These are phyloP conservation scores for Loris lydekkerianus DNA, from an alignment of 2,797 vertebrate genomes.

Conservation along the genomic window DNA sequence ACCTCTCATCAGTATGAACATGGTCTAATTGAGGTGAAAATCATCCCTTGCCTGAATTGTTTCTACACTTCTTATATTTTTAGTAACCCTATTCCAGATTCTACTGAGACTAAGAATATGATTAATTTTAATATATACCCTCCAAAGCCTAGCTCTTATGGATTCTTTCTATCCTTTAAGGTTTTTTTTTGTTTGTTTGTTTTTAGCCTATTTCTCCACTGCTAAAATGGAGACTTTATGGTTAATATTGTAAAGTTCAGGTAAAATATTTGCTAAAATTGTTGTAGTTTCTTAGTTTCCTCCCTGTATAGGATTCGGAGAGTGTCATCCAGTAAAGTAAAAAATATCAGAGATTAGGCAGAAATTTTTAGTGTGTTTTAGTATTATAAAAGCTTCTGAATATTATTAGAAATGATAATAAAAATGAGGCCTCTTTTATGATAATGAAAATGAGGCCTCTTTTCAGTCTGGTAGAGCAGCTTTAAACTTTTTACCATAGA, in stretches of 20 bases:
- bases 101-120: background rate
- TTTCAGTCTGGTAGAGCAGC: background rate
- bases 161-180: background rate
- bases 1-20: background rate
- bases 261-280: slow-evolving; percentile 1
- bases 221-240: background rate
- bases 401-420: background rate
- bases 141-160: background rate
- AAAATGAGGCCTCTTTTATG: background rate
- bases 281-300: background rate
- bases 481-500: background rate
- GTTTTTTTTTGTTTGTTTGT: background rate
- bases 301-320: background rate
- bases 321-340: background rate
- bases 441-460: background rate
- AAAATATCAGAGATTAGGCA: background rate
- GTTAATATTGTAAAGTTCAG: background rate
- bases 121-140: background rate
- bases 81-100: background rate
- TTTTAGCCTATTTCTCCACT: background rate
- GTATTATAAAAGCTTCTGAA: background rate
- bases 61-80: slow-evolving; percentile 14
- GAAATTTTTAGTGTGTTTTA: background rate
- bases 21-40: slow-evolving; percentile 34
- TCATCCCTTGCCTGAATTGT: background rate